Conservation (phyloP, 2,113 vertebrate species). For the Cervus canadensis region DNA sequence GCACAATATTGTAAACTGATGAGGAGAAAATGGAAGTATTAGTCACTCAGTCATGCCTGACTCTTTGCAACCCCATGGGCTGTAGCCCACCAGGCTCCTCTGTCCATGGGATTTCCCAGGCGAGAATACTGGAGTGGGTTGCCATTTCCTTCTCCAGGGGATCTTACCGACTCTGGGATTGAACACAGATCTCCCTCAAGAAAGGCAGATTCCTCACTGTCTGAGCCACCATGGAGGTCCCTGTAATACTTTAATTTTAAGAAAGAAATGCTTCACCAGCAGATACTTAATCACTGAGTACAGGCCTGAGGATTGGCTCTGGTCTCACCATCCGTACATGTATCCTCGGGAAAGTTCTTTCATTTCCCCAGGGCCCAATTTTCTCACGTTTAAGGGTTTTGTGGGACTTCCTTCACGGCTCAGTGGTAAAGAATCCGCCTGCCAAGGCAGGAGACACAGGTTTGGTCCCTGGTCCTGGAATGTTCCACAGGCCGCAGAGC, state of each 20-base stretch:
- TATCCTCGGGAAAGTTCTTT: background rate
- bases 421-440: background rate
- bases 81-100: background rate
- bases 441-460: background rate
- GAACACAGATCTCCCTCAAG: background rate
- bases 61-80: background rate
- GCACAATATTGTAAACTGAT: background rate
- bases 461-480: background rate
- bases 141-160: background rate
- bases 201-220: background rate
- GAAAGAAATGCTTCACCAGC: rapidly evolving
- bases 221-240: background rate
- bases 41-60: background rate
- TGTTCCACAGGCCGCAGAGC: rapidly evolving
- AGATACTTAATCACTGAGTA: no score
- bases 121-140: background rate
- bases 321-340: rapidly evolving
- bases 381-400: background rate
- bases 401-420: rapidly evolving
- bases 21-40: background rate
- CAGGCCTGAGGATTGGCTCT: background rate
- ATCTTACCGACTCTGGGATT: background rate
- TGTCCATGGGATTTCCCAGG: background rate
- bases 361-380: background rate
- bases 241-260: background rate